These are phyloP conservation scores for Clinocottus analis DNA, from an alignment of 2,113 vertebrate genomes.

Conservation along the genomic window DNA sequence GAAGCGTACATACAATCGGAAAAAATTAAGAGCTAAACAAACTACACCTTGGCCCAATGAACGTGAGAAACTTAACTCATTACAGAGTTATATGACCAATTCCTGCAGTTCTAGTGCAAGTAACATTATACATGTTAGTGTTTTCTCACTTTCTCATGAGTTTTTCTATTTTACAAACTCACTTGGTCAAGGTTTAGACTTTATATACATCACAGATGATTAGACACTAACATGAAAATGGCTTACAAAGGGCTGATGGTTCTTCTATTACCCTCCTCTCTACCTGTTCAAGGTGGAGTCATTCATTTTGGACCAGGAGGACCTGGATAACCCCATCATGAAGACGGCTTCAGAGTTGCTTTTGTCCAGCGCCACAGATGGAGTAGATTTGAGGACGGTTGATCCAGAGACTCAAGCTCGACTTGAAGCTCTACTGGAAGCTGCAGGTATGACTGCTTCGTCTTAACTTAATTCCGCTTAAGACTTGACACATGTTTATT, in stretches of 20 bases:
- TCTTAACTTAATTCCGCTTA: slow-evolving; percentile 11
- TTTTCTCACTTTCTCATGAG: background rate
- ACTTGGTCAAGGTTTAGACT: background rate
- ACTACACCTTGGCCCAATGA: background rate
- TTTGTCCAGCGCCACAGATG: slow-evolving; percentile 94
- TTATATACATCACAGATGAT: background rate
- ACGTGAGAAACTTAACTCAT: background rate
- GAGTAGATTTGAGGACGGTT: slow-evolving; percentile 95
- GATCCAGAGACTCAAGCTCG: slow-evolving; percentile 98
- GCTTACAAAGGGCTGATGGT: background rate
- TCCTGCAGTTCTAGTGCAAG: background rate
- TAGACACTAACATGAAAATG: background rate
- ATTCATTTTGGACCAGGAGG: slow-evolving; percentile 99
- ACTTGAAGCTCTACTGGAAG: slow-evolving; percentile 96
- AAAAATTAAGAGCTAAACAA: background rate
- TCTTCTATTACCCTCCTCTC: slow-evolving; percentile 4
- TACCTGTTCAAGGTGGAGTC: slow-evolving; percentile 90
- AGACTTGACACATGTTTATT: slow-evolving; percentile 34
- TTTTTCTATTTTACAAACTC: background rate
- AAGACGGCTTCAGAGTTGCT: slow-evolving; percentile 98
- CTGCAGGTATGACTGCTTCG: slow-evolving; percentile 89
- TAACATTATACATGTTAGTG: background rate
- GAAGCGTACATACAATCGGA: background rate
- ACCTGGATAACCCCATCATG: slow-evolving; percentile 98
- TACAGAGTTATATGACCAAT: background rate